Base-by-base conservation (phyloP, 2,888 invertebrate genomes). In the Pseudococcus viburni region DNA sequence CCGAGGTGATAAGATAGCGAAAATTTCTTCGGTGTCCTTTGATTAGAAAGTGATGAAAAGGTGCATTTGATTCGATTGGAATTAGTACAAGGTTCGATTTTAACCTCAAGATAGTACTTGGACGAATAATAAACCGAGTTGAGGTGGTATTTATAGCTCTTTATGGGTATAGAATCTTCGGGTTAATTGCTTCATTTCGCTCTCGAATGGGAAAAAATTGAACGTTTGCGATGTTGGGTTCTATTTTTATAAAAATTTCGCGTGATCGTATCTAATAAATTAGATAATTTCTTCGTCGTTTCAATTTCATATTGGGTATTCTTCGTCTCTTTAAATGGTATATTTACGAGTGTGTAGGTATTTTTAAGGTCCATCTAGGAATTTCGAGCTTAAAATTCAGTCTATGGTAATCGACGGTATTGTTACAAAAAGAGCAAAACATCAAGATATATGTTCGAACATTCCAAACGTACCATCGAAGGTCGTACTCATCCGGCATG, bases 11-110 rank as follows among this genome's bases (percentile, higher is more conserved):
- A 73, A 73, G 68, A 33, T 73, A 59, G 33, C 0, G 33, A 33
- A 12, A 33, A 73, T 15, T 26, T 26, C 6, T 33, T 73, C 26
- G 12, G 68, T 73, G 68, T 73, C 68, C 68, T 73, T 73, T 73
- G 68, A 73, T 73, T 73, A 33, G 68, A 73, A 73, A 73, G 68
- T 12, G 33, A 73, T 73, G 68, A 26, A 73, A 73, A 33, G 68
- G 33, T 73, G 68, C 68, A 73, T 73, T 73, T 73, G 64, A 73
- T 73, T 59, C 11, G n/a, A 19, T 59, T 59, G 0, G 19, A 73
- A 73, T 73, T 73, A 73, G 68, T 73, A 73, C 68, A 73, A 73
- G 68, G 68, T 73, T 73, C 68, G 68, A 33, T 73, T 73, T 73
- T 33, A 33, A 73, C 68, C 68, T 73, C 33, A 73, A 73, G 33